Base-by-base conservation (phyloP, 92 coral and sea anemone species). In the Siderastrea radians region DNA sequence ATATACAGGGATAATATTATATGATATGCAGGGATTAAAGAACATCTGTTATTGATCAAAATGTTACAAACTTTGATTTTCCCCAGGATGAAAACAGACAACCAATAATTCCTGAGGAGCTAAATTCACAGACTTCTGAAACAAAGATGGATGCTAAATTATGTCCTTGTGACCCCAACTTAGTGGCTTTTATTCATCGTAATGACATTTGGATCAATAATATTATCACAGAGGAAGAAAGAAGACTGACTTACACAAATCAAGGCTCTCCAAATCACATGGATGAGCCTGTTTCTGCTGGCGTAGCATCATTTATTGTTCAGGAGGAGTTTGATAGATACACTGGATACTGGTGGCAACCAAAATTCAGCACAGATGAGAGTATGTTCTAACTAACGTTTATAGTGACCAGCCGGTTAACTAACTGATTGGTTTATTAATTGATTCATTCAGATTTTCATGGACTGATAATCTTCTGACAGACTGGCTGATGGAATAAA, bases 331-430 rank as follows among this genome's bases (percentile, higher is more conserved):
- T 95, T 95, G 99, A 98, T 65, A 80, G 99, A 57, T 98, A 98
- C 79, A 98, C 98, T 52, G 99, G 99, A 0, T 98, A 95, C 82
- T 98, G 99, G 99, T 98, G 99, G 99, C 95, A 92, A 46, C 98
- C 99, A 59, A 89, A 84, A 76, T 90, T 77, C 71, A 83, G 84
- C 57, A 77, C 88, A 12, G 95, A 96, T 76, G 94, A 96, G 85
- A 90, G 97, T 94, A 77, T 75, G 94, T 89, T 12, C 6, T 61
- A 16, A 14, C 17, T 14, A 5, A 15, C 66, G 2, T 3, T 3
- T 3, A 13, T 14, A 61, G 26, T 61, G 66, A 61, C 66, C 15
- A 6, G 72, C 50, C 13, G 48, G 43, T 38, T 67, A 49, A 44
- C 11, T 1, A 7, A 10, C 49, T 67, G 72, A 67, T 67, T 43